A percentile compares a stretch with the other conserved stretches of the same genome.
Evolutionary conservation across 2,888 invertebrate genomes (phyloP).

Genomic region (Ichneumoninae sp.): DNA sequence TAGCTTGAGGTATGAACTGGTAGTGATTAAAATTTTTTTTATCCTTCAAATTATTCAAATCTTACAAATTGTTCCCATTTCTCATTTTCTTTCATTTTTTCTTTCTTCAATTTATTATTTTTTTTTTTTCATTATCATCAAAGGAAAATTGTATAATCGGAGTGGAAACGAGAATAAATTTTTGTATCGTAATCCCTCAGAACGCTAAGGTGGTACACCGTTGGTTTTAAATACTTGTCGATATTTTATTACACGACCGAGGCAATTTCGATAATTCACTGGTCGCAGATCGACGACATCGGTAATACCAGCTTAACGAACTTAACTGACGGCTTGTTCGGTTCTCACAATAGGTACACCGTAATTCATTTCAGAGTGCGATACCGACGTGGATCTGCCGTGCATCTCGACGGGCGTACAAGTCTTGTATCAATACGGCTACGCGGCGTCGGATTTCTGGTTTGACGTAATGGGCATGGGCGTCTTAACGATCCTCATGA

Average conservation of each 20-base stretch:
- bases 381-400: slow-evolving; percentile 58
- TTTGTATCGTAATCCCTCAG: slow-evolving; percentile 70
- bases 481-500: slow-evolving; percentile 69
- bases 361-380: slow-evolving; percentile 70
- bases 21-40: not conserved
- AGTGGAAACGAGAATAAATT: not conserved
- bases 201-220: slow-evolving; percentile 84
- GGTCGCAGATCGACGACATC: slow-evolving; percentile 85
- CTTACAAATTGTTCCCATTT: not conserved
- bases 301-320: slow-evolving; percentile 79
- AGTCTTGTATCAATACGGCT: slow-evolving; percentile 74
- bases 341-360: not conserved
- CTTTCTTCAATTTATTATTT: not conserved
- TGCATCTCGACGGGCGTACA: slow-evolving; percentile 72
- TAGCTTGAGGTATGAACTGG: slow-evolving; percentile 71
- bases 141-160: not conserved
- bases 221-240: slow-evolving; percentile 85
- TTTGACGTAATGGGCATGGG: slow-evolving; percentile 69
- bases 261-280: slow-evolving; percentile 85
- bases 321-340: not conserved
- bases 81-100: not conserved
- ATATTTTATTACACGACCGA: slow-evolving; percentile 86
- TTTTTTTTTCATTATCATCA: not conserved
- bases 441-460: slow-evolving; percentile 64
- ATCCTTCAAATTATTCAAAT: no score